Evolutionary conservation across 1,140 invertebrate genomes (phyloP).

Genomic region (Anthonomus grandis): DNA sequence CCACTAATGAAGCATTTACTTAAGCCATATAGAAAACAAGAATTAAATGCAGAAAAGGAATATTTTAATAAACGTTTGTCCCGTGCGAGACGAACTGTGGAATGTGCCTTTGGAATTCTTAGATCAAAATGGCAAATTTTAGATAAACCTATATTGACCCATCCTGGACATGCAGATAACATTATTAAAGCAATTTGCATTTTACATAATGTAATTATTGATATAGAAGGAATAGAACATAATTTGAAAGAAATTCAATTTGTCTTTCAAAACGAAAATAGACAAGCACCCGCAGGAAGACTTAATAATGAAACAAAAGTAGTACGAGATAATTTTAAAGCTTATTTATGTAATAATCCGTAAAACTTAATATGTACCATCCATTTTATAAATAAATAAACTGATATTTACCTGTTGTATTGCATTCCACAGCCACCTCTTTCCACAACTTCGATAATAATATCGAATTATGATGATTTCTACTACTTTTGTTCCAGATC

Average conservation of each 20-base stretch:
- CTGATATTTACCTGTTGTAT: neutral
- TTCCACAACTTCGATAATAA: too few relatives aligned
- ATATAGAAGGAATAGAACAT: slow-evolving; percentile 22
- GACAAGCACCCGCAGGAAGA: neutral
- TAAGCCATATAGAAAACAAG: neutral
- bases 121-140: slow-evolving; percentile 49
- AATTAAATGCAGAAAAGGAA: neutral
- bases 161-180: slow-evolving; percentile 31
- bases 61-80: neutral
- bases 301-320: neutral
- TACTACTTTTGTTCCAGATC: too few relatives aligned
- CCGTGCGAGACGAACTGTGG: neutral
- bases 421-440: neutral
- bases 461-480: too few relatives aligned
- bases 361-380: too few relatives aligned
- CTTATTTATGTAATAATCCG: neutral
- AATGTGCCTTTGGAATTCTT: neutral
- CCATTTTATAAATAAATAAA: neutral
- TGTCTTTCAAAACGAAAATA: neutral
- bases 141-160: slow-evolving; percentile 34
- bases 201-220: slow-evolving; percentile 32
- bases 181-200: slow-evolving; percentile 39
- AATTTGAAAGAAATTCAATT: neutral
- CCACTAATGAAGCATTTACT: too few relatives aligned
- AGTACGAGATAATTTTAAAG: neutral